phyloP scores from a whole-genome alignment of 2,113 vertebrate species.

The Rostratula benghalensis region DNA sequence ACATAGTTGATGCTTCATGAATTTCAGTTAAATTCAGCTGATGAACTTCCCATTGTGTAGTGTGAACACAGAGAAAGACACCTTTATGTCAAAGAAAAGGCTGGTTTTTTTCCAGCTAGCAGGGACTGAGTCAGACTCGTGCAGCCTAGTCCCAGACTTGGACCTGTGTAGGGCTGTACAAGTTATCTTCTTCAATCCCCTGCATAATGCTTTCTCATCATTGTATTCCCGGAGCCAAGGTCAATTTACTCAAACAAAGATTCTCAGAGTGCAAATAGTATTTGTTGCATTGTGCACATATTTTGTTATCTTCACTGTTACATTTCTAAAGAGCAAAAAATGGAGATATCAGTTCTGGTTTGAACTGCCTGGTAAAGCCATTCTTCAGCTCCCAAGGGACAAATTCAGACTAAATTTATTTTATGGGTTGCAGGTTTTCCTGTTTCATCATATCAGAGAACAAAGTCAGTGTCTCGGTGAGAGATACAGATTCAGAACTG shows the following conservation, averaged over 20 bases:
- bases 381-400: neutral
- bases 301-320: rapidly evolving
- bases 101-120: neutral
- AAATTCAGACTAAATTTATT: neutral
- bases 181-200: rapidly evolving
- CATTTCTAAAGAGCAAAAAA: neutral
- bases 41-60: neutral
- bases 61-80: neutral
- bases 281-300: neutral
- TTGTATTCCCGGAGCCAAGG: neutral
- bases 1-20: neutral
- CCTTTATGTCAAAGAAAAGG: neutral
- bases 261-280: neutral
- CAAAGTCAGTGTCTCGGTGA: neutral
- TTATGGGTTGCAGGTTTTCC: neutral
- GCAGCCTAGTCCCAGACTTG: neutral
- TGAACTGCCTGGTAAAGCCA: neutral
- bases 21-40: neutral
- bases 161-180: neutral
- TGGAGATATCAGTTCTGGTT: neutral
- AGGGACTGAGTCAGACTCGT: neutral
- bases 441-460: neutral
- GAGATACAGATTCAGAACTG: neutral
- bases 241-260: neutral
- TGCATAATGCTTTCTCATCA: neutral